These are phyloP conservation scores for Leucophora obtusa DNA, from an alignment of 2,888 invertebrate genomes.

Conservation along the genomic window DNA sequence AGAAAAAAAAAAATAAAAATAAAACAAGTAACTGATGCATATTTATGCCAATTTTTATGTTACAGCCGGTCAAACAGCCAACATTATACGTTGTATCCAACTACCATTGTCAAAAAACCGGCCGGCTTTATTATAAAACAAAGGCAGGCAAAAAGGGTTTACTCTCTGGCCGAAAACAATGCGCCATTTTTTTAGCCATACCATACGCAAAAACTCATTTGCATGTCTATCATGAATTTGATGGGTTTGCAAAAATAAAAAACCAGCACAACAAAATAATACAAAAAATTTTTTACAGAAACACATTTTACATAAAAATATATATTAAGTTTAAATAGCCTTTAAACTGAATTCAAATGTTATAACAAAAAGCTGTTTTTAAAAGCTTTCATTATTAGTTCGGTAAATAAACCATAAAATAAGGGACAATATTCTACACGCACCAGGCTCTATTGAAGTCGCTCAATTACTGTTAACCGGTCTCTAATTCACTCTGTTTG, in stretches of 20 bases:
- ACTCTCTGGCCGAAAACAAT: conserved; percentile 48
- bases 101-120: conserved; percentile 58
- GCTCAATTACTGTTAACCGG: too few species aligned
- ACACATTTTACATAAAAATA: conserved; percentile 49
- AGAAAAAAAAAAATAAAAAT: conserved; percentile 16
- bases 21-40: conserved; percentile 59
- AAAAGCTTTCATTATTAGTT: background rate
- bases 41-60: conserved; percentile 64
- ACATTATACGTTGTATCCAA: conserved; percentile 22
- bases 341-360: background rate
- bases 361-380: background rate
- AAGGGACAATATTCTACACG: too few species aligned
- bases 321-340: background rate
- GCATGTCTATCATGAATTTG: conserved; percentile 63
- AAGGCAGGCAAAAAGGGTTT: conserved; percentile 49
- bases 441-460: too few species aligned
- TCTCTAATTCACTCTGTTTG: too few species aligned
- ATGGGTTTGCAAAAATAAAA: conserved; percentile 47
- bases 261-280: conserved; percentile 10
- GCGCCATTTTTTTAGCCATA: conserved; percentile 58
- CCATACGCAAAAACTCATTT: conserved; percentile 64
- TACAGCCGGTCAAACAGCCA: conserved; percentile 60
- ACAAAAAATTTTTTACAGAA: conserved; percentile 4
- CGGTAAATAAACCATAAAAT: background rate
- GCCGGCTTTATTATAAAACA: conserved; percentile 55